Base-by-base conservation (phyloP, 2,113 vertebrate species). In the Caloenas nicobarica region DNA sequence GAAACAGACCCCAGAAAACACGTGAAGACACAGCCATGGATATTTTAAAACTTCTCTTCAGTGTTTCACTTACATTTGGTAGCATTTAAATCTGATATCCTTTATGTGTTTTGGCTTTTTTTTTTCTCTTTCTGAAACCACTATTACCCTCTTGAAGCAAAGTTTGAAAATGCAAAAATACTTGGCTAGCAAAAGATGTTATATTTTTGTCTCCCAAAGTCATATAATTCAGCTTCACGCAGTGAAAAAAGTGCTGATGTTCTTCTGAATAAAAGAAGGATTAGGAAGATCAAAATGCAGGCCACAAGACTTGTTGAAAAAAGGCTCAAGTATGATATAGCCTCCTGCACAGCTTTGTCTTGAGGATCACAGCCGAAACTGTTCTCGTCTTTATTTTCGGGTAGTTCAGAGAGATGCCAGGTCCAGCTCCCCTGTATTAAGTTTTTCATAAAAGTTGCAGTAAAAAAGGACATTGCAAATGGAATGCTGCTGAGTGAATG, bases 31-130 rank as follows among this genome's bases (percentile, higher is more conserved):
- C 81, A 93, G 86, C 80, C 78, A 69, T 33, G 87, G 92, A 72
- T 93, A 95, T 96, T 96, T 96, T 87, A 96, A 89, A 94, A 93
- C 77, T 94, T 94, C 57, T 83, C 60, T 86, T 87, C 90, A 87
- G 61, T 84, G 70, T 92, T 96, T 94, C 2, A 4, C 65, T 96
- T 69, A 94, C 83, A 97, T 96, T 95, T 97, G 88, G 83, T 91
- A 93, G 40, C 83, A 89, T 97, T 96, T 95, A 95, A 86, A 92
- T 86, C 84, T 87, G 73, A 86, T 81, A 61, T 61, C 48, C 40
- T 81, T 89, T 76, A 81, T 21, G 44, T 19, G 18, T 46, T 46
- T 46, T 46, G 31, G 22, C 6, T 25, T 66, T 51, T 36, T 89
- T 71, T 74, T n/a, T 84, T 80, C 72, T 22, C 29, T 13, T 7